Evolutionary conservation across 2,113 vertebrate genomes (phyloP), one percentile per base, ranked within the genome.

Genomic region (Balaenoptera acutorostrata): DNA sequence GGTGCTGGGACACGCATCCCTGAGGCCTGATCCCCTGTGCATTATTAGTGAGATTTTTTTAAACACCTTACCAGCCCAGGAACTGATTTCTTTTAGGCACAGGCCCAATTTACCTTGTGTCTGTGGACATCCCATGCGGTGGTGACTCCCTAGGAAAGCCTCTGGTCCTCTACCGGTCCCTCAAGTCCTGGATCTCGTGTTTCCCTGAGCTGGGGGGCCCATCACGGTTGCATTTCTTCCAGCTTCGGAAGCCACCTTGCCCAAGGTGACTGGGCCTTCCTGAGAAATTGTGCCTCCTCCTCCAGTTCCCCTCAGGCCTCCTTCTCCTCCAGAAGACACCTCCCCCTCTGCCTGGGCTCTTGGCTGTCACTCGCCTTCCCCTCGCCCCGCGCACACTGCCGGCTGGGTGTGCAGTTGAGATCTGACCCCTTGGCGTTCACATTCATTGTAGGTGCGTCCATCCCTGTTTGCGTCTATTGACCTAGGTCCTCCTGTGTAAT

Each of bases 371-470:
- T 98, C 83, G 75, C 97, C 98, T 98, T 98, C 95, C 96, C 96
- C 94, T 61, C 3, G 1, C 95, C 88, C 36, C 0, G 63, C 0
- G 61, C 81, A 52, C 86, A 52, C 85, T 75, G 84, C 91, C 88
- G 96, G 96, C 98, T 98, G 93, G 57, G 21, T 80, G 74, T 90
- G 96, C 97, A 46, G 94, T 96, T 88, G 96, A 96, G 96, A 91
- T 95, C 93, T 82, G 98, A 98, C 98, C 98, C 97, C 97, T 98
- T 97, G 97, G 98, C 97, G 97, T 98, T 98, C 98, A 96, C 93
- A 97, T 97, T 98, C 98, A 98, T 98, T 98, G 98, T 75, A 81
- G 96, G 95, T 97, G 77, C 0, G 0, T 96, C 97, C 98, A 86
- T 97, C 97, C 96, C 63, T 89, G 82, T 44, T 2, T 86, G 93